Conservation (phyloP, 2,888 invertebrate genomes). For the Campoletis raptor region DNA sequence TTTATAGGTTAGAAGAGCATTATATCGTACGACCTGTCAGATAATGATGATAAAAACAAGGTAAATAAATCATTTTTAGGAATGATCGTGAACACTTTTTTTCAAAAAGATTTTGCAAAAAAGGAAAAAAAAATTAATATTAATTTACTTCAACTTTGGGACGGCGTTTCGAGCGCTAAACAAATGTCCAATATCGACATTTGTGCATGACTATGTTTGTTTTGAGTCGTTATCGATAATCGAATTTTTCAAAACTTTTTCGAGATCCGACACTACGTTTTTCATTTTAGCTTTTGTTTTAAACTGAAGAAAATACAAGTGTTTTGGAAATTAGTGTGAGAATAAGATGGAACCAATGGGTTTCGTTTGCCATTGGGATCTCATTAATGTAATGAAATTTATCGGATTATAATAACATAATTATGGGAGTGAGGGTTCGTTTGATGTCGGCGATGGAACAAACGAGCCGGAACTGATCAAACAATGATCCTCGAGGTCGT, state of each 20-base stretch:
- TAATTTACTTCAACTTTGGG: not conserved
- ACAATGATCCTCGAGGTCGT: constrained; percentile 43
- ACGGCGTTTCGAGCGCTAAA: not conserved
- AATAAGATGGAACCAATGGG: not conserved
- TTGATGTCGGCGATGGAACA: constrained; percentile 60
- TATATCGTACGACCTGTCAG: not conserved
- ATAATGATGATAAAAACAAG: not conserved
- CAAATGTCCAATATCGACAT: too few species aligned
- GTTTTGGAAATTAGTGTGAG: not conserved
- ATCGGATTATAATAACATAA: constrained; percentile 51
- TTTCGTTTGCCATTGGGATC: not conserved
- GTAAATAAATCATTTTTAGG: not conserved
- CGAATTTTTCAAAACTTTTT: not conserved
- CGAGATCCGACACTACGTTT: not conserved
- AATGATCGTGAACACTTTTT: not conserved
- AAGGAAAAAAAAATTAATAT: not conserved
- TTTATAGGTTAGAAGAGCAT: not conserved
- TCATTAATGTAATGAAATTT: constrained; percentile 35
- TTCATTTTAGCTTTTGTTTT: not conserved
- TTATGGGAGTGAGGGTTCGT: constrained; percentile 39
- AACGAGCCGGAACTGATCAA: constrained; percentile 60
- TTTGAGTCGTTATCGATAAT: too few species aligned
- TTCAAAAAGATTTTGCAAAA: not conserved
- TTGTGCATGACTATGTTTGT: too few species aligned
- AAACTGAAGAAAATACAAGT: not conserved